A percentile compares a stretch with the other conserved stretches of the same genome.
These are phyloP conservation scores for Tenebrosternarchus preto DNA, from an alignment of 2,113 vertebrate genomes.

Conservation along the genomic window DNA sequence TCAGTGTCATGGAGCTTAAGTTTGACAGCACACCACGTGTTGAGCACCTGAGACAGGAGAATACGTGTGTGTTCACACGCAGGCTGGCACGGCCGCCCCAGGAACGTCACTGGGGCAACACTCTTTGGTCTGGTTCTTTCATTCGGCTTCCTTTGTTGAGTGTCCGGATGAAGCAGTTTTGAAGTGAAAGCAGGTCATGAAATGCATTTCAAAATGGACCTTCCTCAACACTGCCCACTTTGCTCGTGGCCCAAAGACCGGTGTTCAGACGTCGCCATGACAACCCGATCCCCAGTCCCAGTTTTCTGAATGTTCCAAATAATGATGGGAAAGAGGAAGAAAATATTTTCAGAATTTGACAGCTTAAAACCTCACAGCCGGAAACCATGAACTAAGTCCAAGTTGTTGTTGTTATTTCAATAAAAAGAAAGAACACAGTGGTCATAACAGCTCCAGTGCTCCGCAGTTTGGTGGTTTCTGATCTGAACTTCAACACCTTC, in stretches of 20 bases:
- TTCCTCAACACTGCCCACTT: slow-evolving; percentile 52
- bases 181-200: slow-evolving; percentile 45
- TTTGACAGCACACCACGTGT: no score
- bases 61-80: no score
- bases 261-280: slow-evolving; percentile 43
- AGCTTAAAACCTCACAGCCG: slow-evolving; percentile 24
- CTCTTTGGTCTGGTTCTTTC: neutral
- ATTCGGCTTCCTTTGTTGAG: neutral
- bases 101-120: neutral
- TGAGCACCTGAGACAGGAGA: no score
- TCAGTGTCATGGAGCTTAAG: no score
- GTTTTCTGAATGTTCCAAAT: slow-evolving; percentile 36
- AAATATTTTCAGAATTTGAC: neutral
- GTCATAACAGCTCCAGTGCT: neutral
- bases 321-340: slow-evolving; percentile 6
- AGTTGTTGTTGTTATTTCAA: slow-evolving; percentile 37
- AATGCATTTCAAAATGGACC: slow-evolving; percentile 50
- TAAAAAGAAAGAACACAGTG: neutral
- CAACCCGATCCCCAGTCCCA: slow-evolving; percentile 28
- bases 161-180: slow-evolving; percentile 3
- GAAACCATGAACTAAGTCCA: slow-evolving; percentile 21
- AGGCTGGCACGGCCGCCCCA: no score
- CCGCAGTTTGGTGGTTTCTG: slow-evolving; percentile 29
- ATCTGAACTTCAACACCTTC: slow-evolving; percentile 21
- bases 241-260: slow-evolving; percentile 58